Percentiles rank a stretch among this genome's conserved stretches.
Evolutionary conservation across 1,140 invertebrate genomes (phyloP).

Genomic region (Scaptomyza graminum): DNA sequence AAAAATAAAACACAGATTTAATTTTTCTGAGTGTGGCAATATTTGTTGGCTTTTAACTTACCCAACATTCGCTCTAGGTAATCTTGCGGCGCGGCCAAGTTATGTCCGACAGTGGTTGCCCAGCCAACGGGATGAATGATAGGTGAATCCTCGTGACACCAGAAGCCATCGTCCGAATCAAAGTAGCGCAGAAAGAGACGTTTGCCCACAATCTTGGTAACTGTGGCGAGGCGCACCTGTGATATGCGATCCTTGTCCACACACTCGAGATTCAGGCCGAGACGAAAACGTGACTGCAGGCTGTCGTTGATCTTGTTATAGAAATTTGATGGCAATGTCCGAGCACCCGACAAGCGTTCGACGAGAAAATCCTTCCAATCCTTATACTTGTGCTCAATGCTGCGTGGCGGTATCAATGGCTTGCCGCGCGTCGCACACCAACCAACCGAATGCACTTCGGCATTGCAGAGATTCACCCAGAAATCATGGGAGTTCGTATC

Average conservation of each 20-base stretch:
- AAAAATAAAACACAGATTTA: not conserved
- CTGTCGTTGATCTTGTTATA: slow-evolving; percentile 93
- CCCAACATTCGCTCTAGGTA: slow-evolving; percentile 88
- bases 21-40: not conserved
- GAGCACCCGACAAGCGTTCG: slow-evolving; percentile 94
- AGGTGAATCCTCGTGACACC: slow-evolving; percentile 97
- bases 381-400: slow-evolving; percentile 94
- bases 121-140: slow-evolving; percentile 98
- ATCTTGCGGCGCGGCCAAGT: slow-evolving; percentile 91
- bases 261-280: slow-evolving; percentile 94
- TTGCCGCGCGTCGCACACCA: slow-evolving; percentile 98
- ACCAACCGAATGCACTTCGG: slow-evolving; percentile 96
- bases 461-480: slow-evolving; percentile 97
- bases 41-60: slow-evolving; percentile 21
- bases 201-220: slow-evolving; percentile 95
- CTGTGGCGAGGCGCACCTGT: slow-evolving; percentile 94
- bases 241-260: slow-evolving; percentile 98
- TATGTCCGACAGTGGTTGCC: slow-evolving; percentile 94
- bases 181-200: slow-evolving; percentile 95
- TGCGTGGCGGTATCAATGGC: slow-evolving; percentile 95
- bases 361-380: slow-evolving; percentile 98
- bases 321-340: slow-evolving; percentile 96
- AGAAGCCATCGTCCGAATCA: slow-evolving; percentile 94
- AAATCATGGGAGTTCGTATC: slow-evolving; percentile 95
- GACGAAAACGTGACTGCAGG: slow-evolving; percentile 91